Conservation (phyloP, 2,888 invertebrate species). For the Dysmachus trigonus region DNA sequence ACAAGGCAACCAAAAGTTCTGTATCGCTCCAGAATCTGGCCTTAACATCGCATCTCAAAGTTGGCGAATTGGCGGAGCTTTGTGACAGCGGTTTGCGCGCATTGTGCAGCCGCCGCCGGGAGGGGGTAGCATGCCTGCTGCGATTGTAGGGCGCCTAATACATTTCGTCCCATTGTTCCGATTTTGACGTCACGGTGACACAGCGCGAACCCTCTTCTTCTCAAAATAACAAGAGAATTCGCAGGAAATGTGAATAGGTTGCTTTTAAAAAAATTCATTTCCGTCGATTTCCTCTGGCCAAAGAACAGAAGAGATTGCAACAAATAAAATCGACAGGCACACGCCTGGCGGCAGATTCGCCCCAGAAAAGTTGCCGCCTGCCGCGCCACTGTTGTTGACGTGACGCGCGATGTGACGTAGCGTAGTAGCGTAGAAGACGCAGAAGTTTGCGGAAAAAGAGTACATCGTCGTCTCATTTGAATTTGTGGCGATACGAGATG, state of each 20-base stretch:
- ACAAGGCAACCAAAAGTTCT: neutral
- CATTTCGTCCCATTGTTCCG: slow-evolving; percentile 50
- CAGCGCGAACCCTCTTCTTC: neutral
- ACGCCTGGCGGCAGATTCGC: neutral
- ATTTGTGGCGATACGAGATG: too few species aligned
- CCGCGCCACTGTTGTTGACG: neutral
- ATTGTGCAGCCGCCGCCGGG: neutral
- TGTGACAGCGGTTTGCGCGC: neutral
- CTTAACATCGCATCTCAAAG: too few species aligned
- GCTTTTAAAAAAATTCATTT: slow-evolving; percentile 4
- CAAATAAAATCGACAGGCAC: too few species aligned
- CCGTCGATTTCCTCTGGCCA: slow-evolving; percentile 13
- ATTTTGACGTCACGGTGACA: slow-evolving; percentile 49
- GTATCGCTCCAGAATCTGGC: neutral
- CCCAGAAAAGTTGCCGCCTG: neutral
- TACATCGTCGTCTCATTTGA: too few species aligned
- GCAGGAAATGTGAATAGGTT: slow-evolving; percentile 15
- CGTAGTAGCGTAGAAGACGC: too few species aligned
- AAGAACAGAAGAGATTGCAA: neutral
- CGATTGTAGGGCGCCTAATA: slow-evolving; percentile 45
- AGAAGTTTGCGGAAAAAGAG: neutral
- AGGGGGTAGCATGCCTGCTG: slow-evolving; percentile 9
- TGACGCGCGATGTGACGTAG: too few species aligned
- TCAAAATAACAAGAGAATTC: neutral
- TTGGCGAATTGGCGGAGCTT: neutral